phyloP scores from a whole-genome alignment of 1,140 invertebrate genomes.

The Metopolophium dirhodum region DNA sequence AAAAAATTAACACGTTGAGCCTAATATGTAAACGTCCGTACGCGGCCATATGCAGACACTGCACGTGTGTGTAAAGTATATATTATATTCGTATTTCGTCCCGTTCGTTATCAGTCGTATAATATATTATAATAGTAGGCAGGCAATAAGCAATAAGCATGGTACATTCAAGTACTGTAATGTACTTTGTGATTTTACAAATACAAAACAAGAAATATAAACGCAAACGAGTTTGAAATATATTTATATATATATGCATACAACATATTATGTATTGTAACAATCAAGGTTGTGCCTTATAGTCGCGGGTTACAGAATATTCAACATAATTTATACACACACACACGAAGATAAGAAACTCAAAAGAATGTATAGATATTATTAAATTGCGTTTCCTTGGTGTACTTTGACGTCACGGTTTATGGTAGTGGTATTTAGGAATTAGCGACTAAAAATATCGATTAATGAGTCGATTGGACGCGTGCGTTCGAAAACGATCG shows the following conservation, averaged over 20 bases:
- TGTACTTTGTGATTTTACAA: background rate
- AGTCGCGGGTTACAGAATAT: background rate
- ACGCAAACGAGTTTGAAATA: slow-evolving; percentile 11
- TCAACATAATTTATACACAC: background rate
- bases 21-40: no score
- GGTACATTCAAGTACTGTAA: background rate
- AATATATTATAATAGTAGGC: no score
- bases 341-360: slow-evolving; percentile 18
- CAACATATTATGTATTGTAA: background rate
- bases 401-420: background rate
- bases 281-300: background rate
- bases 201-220: background rate
- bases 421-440: background rate
- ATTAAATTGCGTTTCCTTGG: slow-evolving; percentile 9
- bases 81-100: background rate
- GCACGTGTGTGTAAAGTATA: background rate
- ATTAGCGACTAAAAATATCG: slow-evolving; percentile 1
- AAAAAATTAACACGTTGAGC: background rate
- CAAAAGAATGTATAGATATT: slow-evolving; percentile 6
- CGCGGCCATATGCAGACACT: background rate
- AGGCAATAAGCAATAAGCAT: background rate
- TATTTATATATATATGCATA: background rate
- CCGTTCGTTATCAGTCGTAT: slow-evolving; percentile 10
- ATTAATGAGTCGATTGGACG: background rate
- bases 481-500: background rate